phyloP scores from a whole-genome alignment of 2,888 invertebrate genomes.

The Phania funesta region DNA sequence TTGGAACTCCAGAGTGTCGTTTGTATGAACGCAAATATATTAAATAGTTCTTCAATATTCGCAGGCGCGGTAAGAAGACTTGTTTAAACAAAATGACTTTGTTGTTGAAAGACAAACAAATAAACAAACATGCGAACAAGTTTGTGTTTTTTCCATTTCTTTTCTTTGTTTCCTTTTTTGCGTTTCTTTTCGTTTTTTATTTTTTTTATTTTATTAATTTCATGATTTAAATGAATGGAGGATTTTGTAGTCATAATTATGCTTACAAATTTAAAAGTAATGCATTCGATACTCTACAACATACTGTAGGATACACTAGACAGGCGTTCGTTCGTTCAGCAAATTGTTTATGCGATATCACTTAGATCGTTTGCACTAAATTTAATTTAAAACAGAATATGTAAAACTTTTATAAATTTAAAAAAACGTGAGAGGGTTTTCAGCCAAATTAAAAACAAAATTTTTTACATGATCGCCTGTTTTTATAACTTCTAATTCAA shows the following conservation, averaged over 20 bases:
- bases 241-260: conserved; percentile 39
- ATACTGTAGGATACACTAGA: too few relatives aligned
- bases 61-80: background rate
- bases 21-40: conserved; percentile 34
- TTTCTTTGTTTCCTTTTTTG: conserved; percentile 12
- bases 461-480: too few relatives aligned
- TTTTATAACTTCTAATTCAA: too few relatives aligned
- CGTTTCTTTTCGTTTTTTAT: background rate
- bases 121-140: conserved; percentile 47
- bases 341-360: too few relatives aligned
- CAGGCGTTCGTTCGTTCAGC: too few relatives aligned
- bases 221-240: conserved; percentile 61
- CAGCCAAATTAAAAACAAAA: too few relatives aligned
- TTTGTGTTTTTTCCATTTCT: conserved; percentile 51
- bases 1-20: conserved; percentile 10
- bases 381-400: too few relatives aligned
- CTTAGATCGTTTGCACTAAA: too few relatives aligned
- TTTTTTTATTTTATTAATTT: background rate
- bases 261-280: background rate
- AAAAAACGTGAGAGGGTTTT: too few relatives aligned
- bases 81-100: conserved; percentile 7
- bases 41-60: conserved; percentile 14
- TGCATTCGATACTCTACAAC: too few relatives aligned
- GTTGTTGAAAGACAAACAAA: conserved; percentile 18
- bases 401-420: too few relatives aligned